Evolutionary conservation across 2,797 vertebrate species (phyloP).

Genomic region (Hippocampus kuda): DNA sequence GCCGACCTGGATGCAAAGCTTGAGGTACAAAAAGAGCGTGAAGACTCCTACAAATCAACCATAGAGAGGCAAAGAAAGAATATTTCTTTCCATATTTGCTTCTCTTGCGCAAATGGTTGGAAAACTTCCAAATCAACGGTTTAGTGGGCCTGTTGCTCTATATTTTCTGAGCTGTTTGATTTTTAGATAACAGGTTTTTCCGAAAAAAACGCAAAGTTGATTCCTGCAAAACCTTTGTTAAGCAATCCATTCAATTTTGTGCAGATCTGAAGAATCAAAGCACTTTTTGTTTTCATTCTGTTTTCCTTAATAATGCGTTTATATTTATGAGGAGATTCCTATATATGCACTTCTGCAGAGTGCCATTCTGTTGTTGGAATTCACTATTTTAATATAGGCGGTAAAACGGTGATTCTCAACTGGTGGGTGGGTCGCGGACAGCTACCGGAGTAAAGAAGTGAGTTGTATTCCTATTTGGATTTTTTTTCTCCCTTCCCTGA

Average conservation of each 20-base stretch:
- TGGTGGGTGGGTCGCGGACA: too few relatives aligned
- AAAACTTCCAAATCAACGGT: neutral
- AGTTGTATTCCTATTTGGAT: too few relatives aligned
- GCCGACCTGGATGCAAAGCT: constrained; percentile 77
- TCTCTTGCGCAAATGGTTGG: too few relatives aligned
- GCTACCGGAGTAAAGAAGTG: too few relatives aligned
- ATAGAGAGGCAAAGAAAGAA: neutral
- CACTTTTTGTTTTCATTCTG: neutral
- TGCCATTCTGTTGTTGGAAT: too few relatives aligned
- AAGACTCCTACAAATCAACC: neutral
- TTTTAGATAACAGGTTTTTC: neutral
- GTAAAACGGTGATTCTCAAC: too few relatives aligned
- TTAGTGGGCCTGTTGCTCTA: neutral
- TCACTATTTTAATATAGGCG: too few relatives aligned
- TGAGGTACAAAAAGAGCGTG: constrained; percentile 52
- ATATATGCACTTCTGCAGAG: too few relatives aligned
- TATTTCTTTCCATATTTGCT: neutral
- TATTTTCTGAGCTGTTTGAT: neutral
- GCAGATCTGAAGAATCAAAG: neutral
- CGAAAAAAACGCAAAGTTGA: neutral
- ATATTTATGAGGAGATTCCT: neutral
- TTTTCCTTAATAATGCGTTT: neutral
- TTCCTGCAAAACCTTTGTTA: neutral
- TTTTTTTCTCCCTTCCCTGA: too few relatives aligned
- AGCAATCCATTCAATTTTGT: too few relatives aligned